Base-by-base conservation (phyloP, 1,140 invertebrate species). In the Bilobella aurantiaca region DNA sequence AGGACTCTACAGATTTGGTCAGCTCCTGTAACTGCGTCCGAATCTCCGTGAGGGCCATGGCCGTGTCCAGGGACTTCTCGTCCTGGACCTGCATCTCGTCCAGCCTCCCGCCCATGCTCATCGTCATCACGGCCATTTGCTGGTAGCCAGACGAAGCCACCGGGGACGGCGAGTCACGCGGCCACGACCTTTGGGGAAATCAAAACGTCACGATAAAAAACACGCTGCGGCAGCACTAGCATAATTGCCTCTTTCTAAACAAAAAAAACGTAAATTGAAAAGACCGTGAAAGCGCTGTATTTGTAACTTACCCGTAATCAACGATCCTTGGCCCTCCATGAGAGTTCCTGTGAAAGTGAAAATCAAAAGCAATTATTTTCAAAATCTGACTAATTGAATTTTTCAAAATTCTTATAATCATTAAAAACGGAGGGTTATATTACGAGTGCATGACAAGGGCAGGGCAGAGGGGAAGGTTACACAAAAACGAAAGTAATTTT, bases 121-220 rank as follows among this genome's bases (percentile, higher is more conserved):
- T 90, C 81, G 89, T 92, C 91, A 93, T 93, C 82, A 91, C 87
- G 84, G 87, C 90, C 84, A 92, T 88, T 87, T 92, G 90, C 84
- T 91, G 90, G 53, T 57, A 47, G 28, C 56, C 66, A 42, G 66
- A 71, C 59, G 67, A 64, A 21, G 66, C 65, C 27, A 69, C 66
- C 25, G 70, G 70, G n/a, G 70, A 72, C n/a, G 70, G 70, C 18
- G 68, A 68, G 59, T 72, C 70, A n/a, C 65, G 63, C n/a, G 70
- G 70, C 70, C 70, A 72, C 28, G 70, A 72, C 32, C 69, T 71
- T 16, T 2, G n/a, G n/a, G n/a, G n/a, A n/a, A n/a, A n/a, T n/a
- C n/a, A n/a, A n/a, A n/a, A n/a, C n/a, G n/a, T n/a, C n/a, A n/a
- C n/a, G n/a, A n/a, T n/a, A n/a, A n/a, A n/a, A n/a, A n/a, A n/a